Evolutionary conservation across 2,888 invertebrate genomes (phyloP), one percentile per base, ranked within the genome.

Genomic region (Hoplodrina blanda): DNA sequence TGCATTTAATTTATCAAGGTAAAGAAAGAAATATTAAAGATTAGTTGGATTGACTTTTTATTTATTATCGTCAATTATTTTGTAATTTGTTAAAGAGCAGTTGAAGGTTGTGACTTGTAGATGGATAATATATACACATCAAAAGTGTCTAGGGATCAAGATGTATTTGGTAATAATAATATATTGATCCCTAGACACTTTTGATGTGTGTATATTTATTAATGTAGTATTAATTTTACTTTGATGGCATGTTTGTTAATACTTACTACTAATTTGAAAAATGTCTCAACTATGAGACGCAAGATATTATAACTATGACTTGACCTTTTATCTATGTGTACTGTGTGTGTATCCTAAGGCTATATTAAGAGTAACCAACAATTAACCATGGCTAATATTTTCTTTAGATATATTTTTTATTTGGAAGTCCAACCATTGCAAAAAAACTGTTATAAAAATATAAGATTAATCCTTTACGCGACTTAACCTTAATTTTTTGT

Each of bases 51-150:
- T 30, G n/a, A 30, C 8, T 30, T 72, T 13, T 19, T 56, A 50
- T 69, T 20, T 60, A 25, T 73, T 59, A n/a, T 30, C 17, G 10
- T 56, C 17, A 62, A 60, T 79, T 55, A 65, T 65, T 59, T 64
- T 62, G 33, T 20, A 62, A 62, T 62, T 62, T 57, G 8, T 44
- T n/a, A 50, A 44, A 8, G n/a, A 3, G 15, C 13, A 46, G 30
- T 20, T 11, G 37, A 7, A 25, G 17, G 46, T 49, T 69, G 56
- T 46, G n/a, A 33, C 3, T 10, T 13, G 41, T 44, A 37, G 20
- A 33, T 17, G 13, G n/a, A 20, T 52, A 11, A 52, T 49, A 46
- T 53, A n/a, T n/a, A n/a, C n/a, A n/a, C n/a, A n/a, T n/a, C n/a
- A n/a, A n/a, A n/a, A n/a, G n/a, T n/a, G n/a, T n/a, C n/a, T n/a